Percentiles rank a stretch among this genome's conserved stretches.
These are phyloP conservation scores for Saccopteryx leptura DNA, from an alignment of 2,113 vertebrate genomes.

Conservation along the genomic window DNA sequence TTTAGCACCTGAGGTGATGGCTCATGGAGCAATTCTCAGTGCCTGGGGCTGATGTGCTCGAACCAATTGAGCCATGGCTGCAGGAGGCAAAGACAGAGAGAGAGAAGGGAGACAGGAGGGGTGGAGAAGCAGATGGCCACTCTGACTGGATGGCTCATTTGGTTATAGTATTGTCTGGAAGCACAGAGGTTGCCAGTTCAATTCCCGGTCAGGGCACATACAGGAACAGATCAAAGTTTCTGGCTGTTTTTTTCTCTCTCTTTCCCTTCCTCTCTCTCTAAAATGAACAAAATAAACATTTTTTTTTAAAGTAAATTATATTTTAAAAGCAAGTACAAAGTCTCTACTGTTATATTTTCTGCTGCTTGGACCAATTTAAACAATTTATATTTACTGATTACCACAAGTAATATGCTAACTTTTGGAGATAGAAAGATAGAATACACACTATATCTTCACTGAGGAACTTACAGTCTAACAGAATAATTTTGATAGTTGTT, in stretches of 20 bases:
- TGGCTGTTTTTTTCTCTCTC: background rate
- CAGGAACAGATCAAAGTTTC: background rate
- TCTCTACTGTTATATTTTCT: background rate
- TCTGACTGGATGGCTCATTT: background rate
- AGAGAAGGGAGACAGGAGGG: too few relatives aligned
- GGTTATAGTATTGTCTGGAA: background rate
- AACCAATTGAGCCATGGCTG: too few relatives aligned
- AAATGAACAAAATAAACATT: background rate
- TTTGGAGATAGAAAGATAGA: background rate
- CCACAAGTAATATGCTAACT: background rate
- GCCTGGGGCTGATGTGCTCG: too few relatives aligned
- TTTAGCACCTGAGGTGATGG: too few relatives aligned
- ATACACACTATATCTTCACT: fast-evolving
- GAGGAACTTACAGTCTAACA: background rate
- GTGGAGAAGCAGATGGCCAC: too few relatives aligned
- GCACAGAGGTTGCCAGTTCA: background rate
- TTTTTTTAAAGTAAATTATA: background rate
- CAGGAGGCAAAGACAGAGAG: too few relatives aligned
- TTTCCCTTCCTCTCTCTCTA: background rate
- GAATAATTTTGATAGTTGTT: background rate
- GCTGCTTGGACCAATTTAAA: background rate
- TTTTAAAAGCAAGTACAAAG: background rate
- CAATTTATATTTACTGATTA: background rate
- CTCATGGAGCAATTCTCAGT: too few relatives aligned
- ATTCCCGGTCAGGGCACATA: background rate